Evolutionary conservation across 2,797 vertebrate genomes (phyloP), one percentile per base, ranked within the genome.

Genomic region (Amniataba percoides): DNA sequence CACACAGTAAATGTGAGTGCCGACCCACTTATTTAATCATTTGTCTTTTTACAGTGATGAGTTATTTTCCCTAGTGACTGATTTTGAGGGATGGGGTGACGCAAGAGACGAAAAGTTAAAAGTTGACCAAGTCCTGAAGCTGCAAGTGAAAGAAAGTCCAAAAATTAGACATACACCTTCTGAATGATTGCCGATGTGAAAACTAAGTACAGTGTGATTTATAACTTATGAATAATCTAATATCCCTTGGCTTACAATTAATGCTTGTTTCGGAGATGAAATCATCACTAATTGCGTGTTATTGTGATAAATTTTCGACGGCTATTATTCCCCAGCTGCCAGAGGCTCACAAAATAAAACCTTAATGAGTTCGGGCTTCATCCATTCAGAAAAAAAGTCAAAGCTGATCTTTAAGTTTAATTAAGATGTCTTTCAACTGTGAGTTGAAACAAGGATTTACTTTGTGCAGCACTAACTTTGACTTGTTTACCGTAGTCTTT

Each of bases 11-110:
- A 27, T 66, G 57, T 19, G 55, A 48, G 21, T 49, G 3, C 23
- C 46, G 65, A 27, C 66, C 75, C 76, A 85, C 45, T 85, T 79
- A 56, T 76, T 69, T 71, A 65, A 84, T 85, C 51, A 81, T 80
- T 74, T 78, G 77, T 80, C 40, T 76, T 55, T 48, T 68, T 48
- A 67, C 27, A 14, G 18, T 85, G 77, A 84, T 71, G 53, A 81
- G 64, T 69, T 65, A 19, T 74, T 83, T 82, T 62, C 63, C 74
- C 51, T 53, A 43, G 43, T 62, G 79, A 58, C 52, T 57, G 31
- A 65, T 51, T 87, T 89, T 82, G 42, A 78, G 34, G 68, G 46
- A 68, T 49, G 67, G 27, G 39, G 69, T 77, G 40, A 81, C 42
- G 46, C 45, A 73, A 59, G 53, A 63, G 34, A 49, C 31, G 23